These are phyloP conservation scores for Heterodera filipjevi DNA, from an alignment of 2,888 invertebrate species.

Conservation along the genomic window DNA sequence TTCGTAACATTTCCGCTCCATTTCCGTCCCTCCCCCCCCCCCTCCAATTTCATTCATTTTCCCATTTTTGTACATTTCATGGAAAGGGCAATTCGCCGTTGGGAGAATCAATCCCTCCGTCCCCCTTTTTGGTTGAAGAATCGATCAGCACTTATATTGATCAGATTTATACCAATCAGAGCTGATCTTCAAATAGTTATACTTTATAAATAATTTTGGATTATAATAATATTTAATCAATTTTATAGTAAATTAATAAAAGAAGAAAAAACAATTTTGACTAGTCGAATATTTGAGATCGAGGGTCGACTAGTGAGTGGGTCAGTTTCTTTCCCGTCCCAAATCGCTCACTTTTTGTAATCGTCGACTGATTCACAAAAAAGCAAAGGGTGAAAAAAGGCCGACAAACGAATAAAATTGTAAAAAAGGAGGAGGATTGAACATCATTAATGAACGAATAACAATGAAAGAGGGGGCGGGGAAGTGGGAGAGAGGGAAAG, in stretches of 20 bases:
- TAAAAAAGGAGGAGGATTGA: background rate
- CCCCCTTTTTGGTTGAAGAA: background rate
- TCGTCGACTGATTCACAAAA: background rate
- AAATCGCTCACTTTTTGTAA: background rate
- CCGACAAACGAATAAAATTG: conserved; percentile 2
- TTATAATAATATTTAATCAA: background rate
- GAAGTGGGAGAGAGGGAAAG: too few species aligned
- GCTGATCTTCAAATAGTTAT: too few species aligned
- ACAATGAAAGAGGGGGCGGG: too few species aligned
- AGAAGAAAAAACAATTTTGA: too few species aligned
- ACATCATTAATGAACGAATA: too few species aligned
- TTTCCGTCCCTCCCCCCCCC: background rate
- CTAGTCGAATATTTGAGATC: background rate
- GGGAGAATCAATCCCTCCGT: background rate
- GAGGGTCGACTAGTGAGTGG: background rate
- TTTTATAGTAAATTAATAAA: too few species aligned
- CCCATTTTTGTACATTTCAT: background rate
- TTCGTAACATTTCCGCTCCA: conserved; percentile 10
- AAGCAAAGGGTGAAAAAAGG: background rate
- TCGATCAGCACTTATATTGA: background rate
- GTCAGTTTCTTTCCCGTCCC: background rate
- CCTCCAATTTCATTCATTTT: background rate
- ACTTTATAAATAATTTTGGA: background rate
- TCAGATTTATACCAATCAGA: background rate
- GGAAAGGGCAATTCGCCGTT: background rate